Conservation (phyloP, 2,888 invertebrate species). For the Polylopha cassiicola region DNA sequence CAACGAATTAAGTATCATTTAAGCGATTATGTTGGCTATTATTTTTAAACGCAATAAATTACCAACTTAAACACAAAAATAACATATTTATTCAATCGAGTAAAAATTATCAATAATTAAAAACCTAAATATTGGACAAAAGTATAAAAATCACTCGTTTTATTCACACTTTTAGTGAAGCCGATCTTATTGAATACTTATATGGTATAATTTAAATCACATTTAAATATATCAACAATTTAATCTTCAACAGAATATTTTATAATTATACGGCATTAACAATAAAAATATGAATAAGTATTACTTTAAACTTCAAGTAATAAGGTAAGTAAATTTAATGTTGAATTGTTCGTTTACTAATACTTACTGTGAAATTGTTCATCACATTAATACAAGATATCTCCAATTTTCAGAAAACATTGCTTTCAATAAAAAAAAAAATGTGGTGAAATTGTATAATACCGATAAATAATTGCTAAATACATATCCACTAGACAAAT, state of each 20-base stretch:
- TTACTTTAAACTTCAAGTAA: slow-evolving; percentile 4
- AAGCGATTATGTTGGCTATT: slow-evolving; percentile 7
- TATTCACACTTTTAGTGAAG: slow-evolving; percentile 40
- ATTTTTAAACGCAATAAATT: not conserved
- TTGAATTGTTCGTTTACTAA: not conserved
- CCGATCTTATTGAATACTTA: slow-evolving; percentile 27
- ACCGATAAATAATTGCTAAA: not conserved
- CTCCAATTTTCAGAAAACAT: too few relatives aligned
- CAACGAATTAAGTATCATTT: slow-evolving; percentile 22
- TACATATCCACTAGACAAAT: slow-evolving; percentile 4
- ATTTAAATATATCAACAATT: slow-evolving; percentile 37
- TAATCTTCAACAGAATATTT: slow-evolving; percentile 25
- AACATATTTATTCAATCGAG: slow-evolving; percentile 6
- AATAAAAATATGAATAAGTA: slow-evolving; percentile 9
- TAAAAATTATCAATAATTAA: slow-evolving; percentile 9
- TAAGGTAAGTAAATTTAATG: slow-evolving; percentile 4
- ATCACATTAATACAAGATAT: too few relatives aligned
- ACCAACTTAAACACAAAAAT: slow-evolving; percentile 4
- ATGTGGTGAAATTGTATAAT: slow-evolving; percentile 4
- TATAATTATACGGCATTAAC: slow-evolving; percentile 18
- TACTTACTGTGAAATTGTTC: too few relatives aligned
- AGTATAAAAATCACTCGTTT: slow-evolving; percentile 20
- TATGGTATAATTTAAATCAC: slow-evolving; percentile 44
- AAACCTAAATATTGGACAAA: slow-evolving; percentile 8
- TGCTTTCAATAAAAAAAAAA: too few relatives aligned